These are phyloP conservation scores for Heterocephalus glaber DNA, from an alignment of 2,113 vertebrate genomes.

Conservation along the genomic window DNA sequence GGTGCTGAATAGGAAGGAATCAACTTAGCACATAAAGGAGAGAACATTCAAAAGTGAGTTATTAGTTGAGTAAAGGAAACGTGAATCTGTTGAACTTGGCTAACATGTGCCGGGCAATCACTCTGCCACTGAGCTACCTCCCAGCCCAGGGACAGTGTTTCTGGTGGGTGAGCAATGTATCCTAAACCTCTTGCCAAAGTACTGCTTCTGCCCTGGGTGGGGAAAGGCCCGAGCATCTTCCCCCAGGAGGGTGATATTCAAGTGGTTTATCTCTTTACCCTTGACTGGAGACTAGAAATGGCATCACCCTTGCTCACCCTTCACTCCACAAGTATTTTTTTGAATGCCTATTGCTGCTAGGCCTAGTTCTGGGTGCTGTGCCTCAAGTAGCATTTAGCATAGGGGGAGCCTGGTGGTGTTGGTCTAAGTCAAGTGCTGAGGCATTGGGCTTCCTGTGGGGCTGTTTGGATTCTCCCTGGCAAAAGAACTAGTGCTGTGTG, in stretches of 20 bases:
- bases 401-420: no score
- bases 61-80: neutral
- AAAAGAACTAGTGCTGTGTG: neutral
- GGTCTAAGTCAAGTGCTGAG: neutral
- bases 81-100: neutral
- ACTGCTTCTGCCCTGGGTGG: neutral
- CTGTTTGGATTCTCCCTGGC: neutral
- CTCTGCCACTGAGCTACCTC: neutral
- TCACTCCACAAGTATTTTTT: neutral
- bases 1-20: neutral
- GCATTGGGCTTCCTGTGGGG: neutral
- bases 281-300: neutral
- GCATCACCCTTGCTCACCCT: neutral
- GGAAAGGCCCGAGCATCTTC: neutral
- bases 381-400: neutral
- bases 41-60: neutral
- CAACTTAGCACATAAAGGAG: neutral
- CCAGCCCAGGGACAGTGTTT: neutral
- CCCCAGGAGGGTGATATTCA: neutral
- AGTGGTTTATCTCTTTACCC: neutral
- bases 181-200: neutral
- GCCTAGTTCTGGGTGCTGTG: neutral
- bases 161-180: neutral
- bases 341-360: neutral
- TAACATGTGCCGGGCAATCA: neutral